Percentiles rank a stretch among this genome's conserved stretches.
These are phyloP conservation scores for Odontomachus brunneus DNA, from an alignment of 1,140 invertebrate species.

Conservation along the genomic window DNA sequence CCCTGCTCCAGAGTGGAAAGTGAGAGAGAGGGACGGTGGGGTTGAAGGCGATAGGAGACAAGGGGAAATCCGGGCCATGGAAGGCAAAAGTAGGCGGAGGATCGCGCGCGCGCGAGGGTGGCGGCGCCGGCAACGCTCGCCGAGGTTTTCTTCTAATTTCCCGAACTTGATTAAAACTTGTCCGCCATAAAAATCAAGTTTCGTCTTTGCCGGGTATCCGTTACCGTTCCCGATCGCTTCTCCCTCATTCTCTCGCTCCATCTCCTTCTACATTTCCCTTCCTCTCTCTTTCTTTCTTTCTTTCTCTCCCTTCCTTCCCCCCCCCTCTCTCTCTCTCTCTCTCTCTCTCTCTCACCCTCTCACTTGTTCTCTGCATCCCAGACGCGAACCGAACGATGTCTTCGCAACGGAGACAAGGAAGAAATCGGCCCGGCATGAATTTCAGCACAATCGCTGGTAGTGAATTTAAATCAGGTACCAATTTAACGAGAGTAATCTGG, in stretches of 20 bases:
- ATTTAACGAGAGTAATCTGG: conserved; percentile 18
- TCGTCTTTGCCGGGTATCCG: conserved; percentile 66
- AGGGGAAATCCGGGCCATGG: neutral
- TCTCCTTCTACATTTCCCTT: neutral
- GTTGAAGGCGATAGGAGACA: conserved; percentile 3
- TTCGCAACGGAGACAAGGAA: conserved; percentile 7
- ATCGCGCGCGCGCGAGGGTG: conserved; percentile 38
- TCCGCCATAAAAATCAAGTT: conserved; percentile 80
- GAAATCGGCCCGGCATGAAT: conserved; percentile 8
- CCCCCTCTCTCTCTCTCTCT: no score
- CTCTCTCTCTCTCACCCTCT: conserved; percentile 2
- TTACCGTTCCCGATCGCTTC: conserved; percentile 62
- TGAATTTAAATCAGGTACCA: conserved; percentile 53
- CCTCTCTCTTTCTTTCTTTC: neutral
- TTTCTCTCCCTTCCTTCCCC: no score
- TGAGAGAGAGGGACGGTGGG: conserved; percentile 35
- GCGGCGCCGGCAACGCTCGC: conserved; percentile 44
- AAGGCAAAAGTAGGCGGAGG: conserved; percentile 18
- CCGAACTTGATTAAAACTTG: conserved; percentile 82
- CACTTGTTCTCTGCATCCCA: conserved; percentile 4
- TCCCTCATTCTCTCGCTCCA: conserved; percentile 6
- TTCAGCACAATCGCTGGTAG: conserved; percentile 26
- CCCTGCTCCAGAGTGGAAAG: conserved; percentile 36
- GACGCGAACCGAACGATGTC: conserved; percentile 23
- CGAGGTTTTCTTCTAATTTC: conserved; percentile 80